Conservation (phyloP, 2,113 vertebrate genomes). For the Plestiodon gilberti region DNA sequence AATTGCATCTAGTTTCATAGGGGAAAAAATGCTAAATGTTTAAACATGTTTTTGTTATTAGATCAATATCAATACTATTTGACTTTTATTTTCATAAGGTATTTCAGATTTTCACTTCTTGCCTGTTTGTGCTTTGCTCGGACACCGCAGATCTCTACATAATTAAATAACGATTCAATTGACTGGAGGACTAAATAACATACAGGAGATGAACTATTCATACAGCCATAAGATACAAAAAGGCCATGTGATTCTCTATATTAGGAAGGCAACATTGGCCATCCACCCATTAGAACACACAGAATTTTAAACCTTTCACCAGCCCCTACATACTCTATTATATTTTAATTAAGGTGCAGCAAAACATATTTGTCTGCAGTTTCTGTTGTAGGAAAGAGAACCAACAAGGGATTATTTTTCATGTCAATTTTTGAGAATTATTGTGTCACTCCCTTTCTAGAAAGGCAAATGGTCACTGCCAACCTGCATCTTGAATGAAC, state of each 20-base stretch:
- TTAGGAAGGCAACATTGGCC: background rate
- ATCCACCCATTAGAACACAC: background rate
- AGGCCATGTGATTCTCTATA: background rate
- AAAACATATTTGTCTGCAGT: background rate
- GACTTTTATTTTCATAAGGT: background rate
- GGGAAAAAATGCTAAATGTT: conserved; percentile 8
- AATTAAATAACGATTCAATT: too few species aligned
- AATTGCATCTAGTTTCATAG: conserved; percentile 67
- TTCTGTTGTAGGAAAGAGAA: background rate
- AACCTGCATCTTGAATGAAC: background rate
- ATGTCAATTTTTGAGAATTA: background rate
- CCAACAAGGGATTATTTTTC: background rate
- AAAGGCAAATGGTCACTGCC: background rate
- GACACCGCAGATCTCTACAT: background rate
- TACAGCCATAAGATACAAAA: background rate
- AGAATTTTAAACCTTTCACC: background rate
- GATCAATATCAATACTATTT: background rate
- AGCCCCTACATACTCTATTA: background rate
- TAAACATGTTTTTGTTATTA: background rate
- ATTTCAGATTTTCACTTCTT: background rate
- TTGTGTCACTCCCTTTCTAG: background rate
- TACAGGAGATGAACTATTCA: background rate
- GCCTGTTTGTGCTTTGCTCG: background rate
- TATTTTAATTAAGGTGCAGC: background rate
- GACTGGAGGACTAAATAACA: background rate